Conservation (phyloP, 2,113 vertebrate species). For the Orthonyx spaldingii region DNA sequence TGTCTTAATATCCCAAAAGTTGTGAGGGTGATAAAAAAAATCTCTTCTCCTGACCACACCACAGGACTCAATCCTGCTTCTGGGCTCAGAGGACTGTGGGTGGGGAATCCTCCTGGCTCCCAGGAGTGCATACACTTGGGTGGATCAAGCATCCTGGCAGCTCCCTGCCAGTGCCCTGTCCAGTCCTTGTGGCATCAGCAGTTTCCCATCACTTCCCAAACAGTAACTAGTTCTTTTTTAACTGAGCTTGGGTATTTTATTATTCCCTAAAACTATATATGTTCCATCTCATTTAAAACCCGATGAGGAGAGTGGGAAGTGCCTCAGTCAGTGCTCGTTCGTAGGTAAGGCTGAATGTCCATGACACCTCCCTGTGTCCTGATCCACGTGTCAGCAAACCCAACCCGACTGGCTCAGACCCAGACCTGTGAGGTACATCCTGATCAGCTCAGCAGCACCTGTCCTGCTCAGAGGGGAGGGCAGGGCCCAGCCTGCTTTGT, state of each 20-base stretch:
- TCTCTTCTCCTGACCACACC: not conserved
- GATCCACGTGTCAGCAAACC: not conserved
- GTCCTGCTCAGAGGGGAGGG: not conserved
- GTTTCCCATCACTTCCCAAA: not conserved
- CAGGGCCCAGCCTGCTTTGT: not conserved
- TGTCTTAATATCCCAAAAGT: not conserved
- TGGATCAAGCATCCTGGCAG: not conserved
- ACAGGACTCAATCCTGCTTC: not conserved
- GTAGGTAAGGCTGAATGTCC: not conserved
- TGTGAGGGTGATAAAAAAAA: not conserved
- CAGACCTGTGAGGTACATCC: not conserved
- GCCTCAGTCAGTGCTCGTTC: not conserved
- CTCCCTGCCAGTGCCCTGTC: not conserved
- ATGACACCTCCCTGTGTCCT: not conserved
- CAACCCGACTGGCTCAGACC: not conserved
- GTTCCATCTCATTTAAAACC: not conserved
- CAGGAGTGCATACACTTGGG: not conserved
- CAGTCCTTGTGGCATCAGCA: not conserved
- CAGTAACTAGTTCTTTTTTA: not conserved
- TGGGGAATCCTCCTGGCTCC: not conserved
- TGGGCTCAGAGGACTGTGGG: not conserved
- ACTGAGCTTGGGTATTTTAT: not conserved
- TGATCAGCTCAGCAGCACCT: rapidly evolving
- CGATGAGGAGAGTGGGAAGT: not conserved
- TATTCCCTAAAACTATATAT: not conserved